phyloP scores from a whole-genome alignment of 2,113 vertebrate genomes.

The Amia ocellicauda region DNA sequence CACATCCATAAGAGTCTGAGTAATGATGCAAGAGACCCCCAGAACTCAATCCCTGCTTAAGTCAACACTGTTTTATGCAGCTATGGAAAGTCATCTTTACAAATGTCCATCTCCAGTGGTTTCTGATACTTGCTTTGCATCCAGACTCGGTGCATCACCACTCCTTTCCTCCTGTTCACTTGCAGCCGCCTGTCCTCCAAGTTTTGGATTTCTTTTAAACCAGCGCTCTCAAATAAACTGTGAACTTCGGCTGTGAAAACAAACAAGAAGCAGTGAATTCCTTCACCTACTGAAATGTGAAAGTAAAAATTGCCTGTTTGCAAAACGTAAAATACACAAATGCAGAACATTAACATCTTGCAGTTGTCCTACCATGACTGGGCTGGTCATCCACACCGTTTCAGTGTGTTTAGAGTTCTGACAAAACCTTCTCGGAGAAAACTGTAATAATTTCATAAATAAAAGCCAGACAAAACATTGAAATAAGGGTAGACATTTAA shows the following conservation, averaged over 20 bases:
- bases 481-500: neutral
- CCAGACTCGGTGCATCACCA: constrained; percentile 87
- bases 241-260: constrained; percentile 72
- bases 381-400: no score
- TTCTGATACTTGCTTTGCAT: constrained; percentile 91
- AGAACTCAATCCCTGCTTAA: neutral
- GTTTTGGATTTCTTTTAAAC: constrained; percentile 86
- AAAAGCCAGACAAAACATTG: neutral
- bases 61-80: neutral
- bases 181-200: constrained; percentile 83
- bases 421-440: no score
- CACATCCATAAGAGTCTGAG: neutral
- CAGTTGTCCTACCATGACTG: no score
- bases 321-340: no score
- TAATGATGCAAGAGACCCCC: neutral
- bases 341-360: no score
- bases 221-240: constrained; percentile 75
- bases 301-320: no score
- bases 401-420: neutral
- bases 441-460: no score
- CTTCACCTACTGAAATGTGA: no score
- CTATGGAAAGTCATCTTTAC: neutral
- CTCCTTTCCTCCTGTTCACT: constrained; percentile 86
- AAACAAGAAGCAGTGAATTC: constrained; percentile 32
- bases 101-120: constrained; percentile 31